Conservation (phyloP, 2,113 vertebrate genomes). For the Phylloscopus whistleri region DNA sequence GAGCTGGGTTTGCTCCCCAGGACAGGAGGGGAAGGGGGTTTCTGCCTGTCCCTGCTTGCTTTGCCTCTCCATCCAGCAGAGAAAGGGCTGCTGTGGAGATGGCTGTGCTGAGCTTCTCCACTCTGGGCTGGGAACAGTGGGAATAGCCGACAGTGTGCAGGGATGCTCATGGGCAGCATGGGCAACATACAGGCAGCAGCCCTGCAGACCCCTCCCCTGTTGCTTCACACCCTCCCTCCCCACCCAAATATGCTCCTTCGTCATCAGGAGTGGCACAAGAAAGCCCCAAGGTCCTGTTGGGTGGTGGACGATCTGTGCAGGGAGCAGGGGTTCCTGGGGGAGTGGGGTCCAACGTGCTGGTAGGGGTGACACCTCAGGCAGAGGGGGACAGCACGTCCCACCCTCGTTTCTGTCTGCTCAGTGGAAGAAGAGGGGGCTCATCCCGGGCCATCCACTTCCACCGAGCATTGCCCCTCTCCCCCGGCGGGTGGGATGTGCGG, state of each 20-base stretch:
- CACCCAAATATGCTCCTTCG: neutral
- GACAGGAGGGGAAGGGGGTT: neutral
- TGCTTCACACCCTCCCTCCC: neutral
- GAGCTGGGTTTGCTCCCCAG: neutral
- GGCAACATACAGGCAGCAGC: accelerated
- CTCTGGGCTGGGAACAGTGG: neutral
- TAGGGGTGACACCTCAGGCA: neutral
- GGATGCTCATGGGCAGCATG: neutral
- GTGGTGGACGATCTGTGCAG: neutral
- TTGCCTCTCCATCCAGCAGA: neutral
- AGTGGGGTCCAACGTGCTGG: accelerated
- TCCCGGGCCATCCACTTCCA: neutral
- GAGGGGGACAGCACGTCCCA: neutral
- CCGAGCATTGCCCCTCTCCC: accelerated
- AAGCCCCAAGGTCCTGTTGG: accelerated
- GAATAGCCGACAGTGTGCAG: accelerated
- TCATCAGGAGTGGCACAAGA: neutral
- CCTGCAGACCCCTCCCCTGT: neutral
- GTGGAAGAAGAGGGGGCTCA: neutral
- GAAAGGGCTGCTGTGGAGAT: neutral
- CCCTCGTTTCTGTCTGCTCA: neutral
- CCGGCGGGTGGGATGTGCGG: neutral
- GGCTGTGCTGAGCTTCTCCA: neutral
- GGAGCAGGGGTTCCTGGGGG: neutral
- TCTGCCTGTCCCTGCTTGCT: neutral